Evolutionary conservation across 1,140 invertebrate genomes (phyloP).

Genomic region (Delia radicum): DNA sequence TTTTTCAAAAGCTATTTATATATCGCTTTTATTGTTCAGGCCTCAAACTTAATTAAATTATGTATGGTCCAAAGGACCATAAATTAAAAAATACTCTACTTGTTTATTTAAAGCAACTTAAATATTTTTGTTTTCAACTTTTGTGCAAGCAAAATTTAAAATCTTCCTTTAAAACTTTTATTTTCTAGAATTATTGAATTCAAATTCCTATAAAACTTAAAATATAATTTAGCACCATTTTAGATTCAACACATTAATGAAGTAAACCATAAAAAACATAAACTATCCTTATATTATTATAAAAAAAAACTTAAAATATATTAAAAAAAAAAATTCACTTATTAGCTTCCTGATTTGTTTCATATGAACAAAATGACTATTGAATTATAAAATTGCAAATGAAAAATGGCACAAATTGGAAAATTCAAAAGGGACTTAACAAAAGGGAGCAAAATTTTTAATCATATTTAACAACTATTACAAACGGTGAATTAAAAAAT

Average conservation of each 20-base stretch:
- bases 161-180: no score
- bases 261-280: not conserved
- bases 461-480: no score
- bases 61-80: no score
- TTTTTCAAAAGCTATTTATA: no score
- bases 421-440: constrained; percentile 3
- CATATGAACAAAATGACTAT: constrained; percentile 13
- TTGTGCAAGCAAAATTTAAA: no score
- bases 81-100: not conserved
- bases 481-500: no score
- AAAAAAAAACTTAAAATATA: not conserved
- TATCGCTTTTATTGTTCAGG: no score
- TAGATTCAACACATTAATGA: constrained; percentile 9
- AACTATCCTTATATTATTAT: not conserved
- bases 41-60: no score
- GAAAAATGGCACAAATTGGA: constrained; percentile 9
- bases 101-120: not conserved
- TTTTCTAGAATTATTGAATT: no score
- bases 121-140: no score
- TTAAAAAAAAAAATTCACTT: not conserved
- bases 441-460: not conserved
- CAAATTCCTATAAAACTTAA: no score
- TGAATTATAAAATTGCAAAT: not conserved
- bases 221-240: constrained; percentile 15
- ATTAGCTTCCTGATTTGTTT: not conserved